Percentiles rank a stretch among this genome's conserved stretches.
Conservation (phyloP, 2,888 invertebrate genomes). For the Malacosoma neustria region DNA sequence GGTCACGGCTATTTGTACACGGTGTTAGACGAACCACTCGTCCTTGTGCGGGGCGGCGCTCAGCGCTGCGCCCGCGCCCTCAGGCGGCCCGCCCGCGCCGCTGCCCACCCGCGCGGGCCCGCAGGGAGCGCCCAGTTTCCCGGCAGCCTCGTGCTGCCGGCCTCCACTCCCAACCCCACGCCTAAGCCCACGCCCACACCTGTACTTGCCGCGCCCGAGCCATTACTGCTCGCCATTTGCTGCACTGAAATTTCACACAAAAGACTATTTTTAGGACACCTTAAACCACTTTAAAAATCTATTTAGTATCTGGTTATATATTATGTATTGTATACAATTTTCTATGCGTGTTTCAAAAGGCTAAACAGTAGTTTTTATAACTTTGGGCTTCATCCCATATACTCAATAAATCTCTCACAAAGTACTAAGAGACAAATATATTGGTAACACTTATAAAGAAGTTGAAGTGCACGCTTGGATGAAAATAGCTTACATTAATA, state of each 20-base stretch:
- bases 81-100: constrained; percentile 93
- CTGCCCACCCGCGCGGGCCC: constrained; percentile 82
- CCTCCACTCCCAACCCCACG: constrained; percentile 62
- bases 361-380: too few species aligned
- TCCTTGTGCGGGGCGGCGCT: constrained; percentile 88
- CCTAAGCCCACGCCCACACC: constrained; percentile 57
- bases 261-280: too few species aligned
- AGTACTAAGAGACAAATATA: too few species aligned
- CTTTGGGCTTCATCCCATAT: too few species aligned
- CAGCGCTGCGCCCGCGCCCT: constrained; percentile 93
- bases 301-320: too few species aligned
- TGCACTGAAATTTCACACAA: constrained; percentile 75
- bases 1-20: neutral
- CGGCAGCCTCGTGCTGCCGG: constrained; percentile 76
- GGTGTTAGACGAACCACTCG: constrained; percentile 89
- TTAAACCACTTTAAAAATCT: too few species aligned
- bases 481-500: too few species aligned
- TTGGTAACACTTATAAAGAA: too few species aligned
- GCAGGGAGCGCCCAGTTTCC: constrained; percentile 98
- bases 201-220: constrained; percentile 52
- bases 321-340: too few species aligned
- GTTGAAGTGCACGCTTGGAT: too few species aligned
- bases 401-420: too few species aligned
- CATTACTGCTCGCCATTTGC: constrained; percentile 81
- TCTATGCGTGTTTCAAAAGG: too few species aligned